Evolutionary conservation across 2,113 vertebrate genomes (phyloP), one percentile per base, ranked within the genome.

Genomic region (Physeter macrocephalus): DNA sequence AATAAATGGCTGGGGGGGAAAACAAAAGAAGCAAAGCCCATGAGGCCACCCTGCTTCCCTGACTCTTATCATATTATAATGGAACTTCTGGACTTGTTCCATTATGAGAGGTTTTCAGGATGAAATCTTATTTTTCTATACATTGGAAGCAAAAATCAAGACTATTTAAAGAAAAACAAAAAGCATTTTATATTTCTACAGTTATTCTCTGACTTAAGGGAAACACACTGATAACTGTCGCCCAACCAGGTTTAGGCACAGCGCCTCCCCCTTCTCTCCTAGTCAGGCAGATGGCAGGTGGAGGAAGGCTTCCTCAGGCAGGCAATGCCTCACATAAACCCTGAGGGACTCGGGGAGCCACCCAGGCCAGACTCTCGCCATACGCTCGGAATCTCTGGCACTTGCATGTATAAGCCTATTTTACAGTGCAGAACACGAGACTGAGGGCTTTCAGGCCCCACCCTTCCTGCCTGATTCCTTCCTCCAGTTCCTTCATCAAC

Each of bases 91-190:
- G 34, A 64, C 6, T 39, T 54, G 27, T n/a, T 74, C 71, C 57
- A 57, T 11, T 88, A 34, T 61, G 29, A 80, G 61, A 74, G 18
- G 31, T 67, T 84, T 93, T 87, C 46, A 96, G 36, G 18, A 93
- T 41, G 23, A 91, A 96, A 78, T 41, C 57, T 96, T 31, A 90
- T 83, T 90, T 96, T 81, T 88, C 74, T 61, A 36, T 71, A 27
- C 25, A 93, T 25, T 75, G 10, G 49, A 74, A 96, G 54, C 36
- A 80, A 59, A 93, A 86, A 27, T 66, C 34, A 67, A 85, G 66
- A 91, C 57, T 62, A 27, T 34, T 62, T 72, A 46, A 83, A 69
- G 67, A 57, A 88, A 90, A 75, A 34, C 8, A 71, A 93, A 52
- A 87, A 57, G 4, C 3, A 41, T 69, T 71, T 93, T 78, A 72